Evolutionary conservation across 2,888 invertebrate genomes (phyloP), one percentile per base, ranked within the genome.

Genomic region (Oegoconia quadripuncta): DNA sequence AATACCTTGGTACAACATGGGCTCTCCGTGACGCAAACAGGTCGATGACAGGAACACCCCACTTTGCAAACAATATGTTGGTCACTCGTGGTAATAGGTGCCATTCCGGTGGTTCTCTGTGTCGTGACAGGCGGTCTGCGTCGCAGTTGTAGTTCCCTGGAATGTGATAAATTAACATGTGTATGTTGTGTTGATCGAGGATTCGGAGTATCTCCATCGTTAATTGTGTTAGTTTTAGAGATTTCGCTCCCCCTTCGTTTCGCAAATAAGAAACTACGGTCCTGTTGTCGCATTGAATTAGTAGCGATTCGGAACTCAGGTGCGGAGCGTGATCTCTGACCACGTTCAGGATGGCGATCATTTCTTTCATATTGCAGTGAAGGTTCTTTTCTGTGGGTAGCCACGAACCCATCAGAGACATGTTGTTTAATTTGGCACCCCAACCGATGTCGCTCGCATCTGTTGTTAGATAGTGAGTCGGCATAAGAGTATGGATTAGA

Each of bases 71-170:
- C 20, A 51, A 38, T 3, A 7, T 26, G 8, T 31, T 26, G 11
- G 43, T 39, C 5, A 33, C 38, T 17, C 22, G 14, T 6, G 39
- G 30, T 3, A 25, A 25, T 1, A 50, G 33, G 26, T 52, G 48
- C 52, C 50, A 53, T 34, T 55, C 50, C 18, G 53, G 45, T 1
- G 28, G 15, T 6, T 6, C n/a, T 6, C 22, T 32, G 3, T 15
- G 4, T 6, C 49, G 13, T 5, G 62, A 63, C 3, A 61, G 45
- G 4, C 46, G 39, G 25, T 61, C 60, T 7, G 58, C 59, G 9
- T 55, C 50, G 1, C 50, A 50, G 40, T 65, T 64, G 57, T 49
- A 58, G n/a, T 48, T 46, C 8, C 56, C 60, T 18, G 55, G 55
- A 3, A 58, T 44, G 15, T 50, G 49, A 12, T 30, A 11, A 30